Evolutionary conservation across 2,797 vertebrate species (phyloP), one percentile per base, ranked within the genome.

Genomic region (Notoglanidium macrostoma): DNA sequence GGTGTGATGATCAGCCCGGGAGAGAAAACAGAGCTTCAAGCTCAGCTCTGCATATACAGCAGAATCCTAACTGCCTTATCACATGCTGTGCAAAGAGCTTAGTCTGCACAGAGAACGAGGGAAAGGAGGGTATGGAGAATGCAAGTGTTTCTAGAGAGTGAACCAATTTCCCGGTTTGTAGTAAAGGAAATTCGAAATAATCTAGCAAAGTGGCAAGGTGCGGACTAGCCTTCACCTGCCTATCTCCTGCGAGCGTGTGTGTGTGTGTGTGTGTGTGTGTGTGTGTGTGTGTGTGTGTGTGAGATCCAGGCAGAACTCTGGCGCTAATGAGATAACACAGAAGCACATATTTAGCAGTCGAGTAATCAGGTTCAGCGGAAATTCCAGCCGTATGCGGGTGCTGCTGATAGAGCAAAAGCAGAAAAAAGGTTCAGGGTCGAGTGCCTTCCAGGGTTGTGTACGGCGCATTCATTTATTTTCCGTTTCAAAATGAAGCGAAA

Each of bases 81-180:
- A 68, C 87, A 44, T 29, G 84, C 67, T 29, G 78, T 79, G 54
- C 80, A 90, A 90, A 87, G 87, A 90, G 81, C 84, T 89, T 83
- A 85, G 87, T 88, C 61, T 76, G 88, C 85, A 86, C 86, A 35
- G 59, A 63, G 74, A 78, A 35, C 57, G 72, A 85, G n/a, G 40
- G 21, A 83, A 70, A 77, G 76, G 12, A 49, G 68, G 67, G 55
- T 32, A 79, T 57, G 21, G 63, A 29, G 54, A 83, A 44, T 8
- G 19, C 54, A 63, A 23, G 77, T 65, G 85, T 67, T 83, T 68
- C 46, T 76, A 81, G 57, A 83, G 84, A 81, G 85, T 63, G 84
- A 85, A 89, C 78, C 72, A 78, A 89, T 89, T 88, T 89, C 74
- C 83, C 87, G 80, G 77, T 72, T 89, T 89, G 68, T 87, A 89